phyloP scores from a whole-genome alignment of 2,888 invertebrate genomes.

The Aspidiotus rigidus region DNA sequence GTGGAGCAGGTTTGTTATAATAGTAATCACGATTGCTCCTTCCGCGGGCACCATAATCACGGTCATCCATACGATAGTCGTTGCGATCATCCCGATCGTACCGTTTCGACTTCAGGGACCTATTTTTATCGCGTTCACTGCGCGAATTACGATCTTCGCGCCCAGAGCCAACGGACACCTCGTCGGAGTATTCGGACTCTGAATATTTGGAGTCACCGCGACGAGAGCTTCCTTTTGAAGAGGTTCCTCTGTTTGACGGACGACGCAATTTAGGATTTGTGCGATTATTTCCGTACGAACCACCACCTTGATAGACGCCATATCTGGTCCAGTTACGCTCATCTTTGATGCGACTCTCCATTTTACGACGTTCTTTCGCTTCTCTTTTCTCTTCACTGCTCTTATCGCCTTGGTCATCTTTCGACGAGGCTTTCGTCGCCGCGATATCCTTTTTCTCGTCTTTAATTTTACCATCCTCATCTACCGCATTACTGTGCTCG shows the following conservation, averaged over 20 bases:
- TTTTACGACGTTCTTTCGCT: conserved; percentile 13
- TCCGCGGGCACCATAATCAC: conserved; percentile 23
- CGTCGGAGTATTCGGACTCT: conserved; percentile 28
- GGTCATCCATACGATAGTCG: conserved; percentile 24
- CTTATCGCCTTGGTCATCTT: conserved; percentile 6
- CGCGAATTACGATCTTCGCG: conserved; percentile 17
- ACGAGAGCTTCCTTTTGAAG: not conserved
- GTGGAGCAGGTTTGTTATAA: conserved; percentile 21
- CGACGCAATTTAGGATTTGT: conserved; percentile 5
- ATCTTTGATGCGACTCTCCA: conserved; percentile 12
- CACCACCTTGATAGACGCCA: conserved; percentile 15
- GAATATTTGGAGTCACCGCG: conserved; percentile 27
- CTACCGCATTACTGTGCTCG: conserved; percentile 7
- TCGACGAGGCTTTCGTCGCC: conserved; percentile 8
- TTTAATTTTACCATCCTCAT: not conserved
- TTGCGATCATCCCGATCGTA: conserved; percentile 29
- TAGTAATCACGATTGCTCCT: conserved; percentile 14
- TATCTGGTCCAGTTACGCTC: conserved; percentile 20
- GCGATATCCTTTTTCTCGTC: conserved; percentile 8
- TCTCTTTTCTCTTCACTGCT: conserved; percentile 12
- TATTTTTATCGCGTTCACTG: conserved; percentile 14
- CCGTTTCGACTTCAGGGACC: conserved; percentile 14
- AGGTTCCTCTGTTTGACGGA: not conserved
- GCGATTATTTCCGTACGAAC: conserved; percentile 9
- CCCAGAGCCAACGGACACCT: conserved; percentile 22